A percentile compares a stretch with the other conserved stretches of the same genome.
phyloP scores from a whole-genome alignment of 2,113 vertebrate species.

The Cavia porcellus region DNA sequence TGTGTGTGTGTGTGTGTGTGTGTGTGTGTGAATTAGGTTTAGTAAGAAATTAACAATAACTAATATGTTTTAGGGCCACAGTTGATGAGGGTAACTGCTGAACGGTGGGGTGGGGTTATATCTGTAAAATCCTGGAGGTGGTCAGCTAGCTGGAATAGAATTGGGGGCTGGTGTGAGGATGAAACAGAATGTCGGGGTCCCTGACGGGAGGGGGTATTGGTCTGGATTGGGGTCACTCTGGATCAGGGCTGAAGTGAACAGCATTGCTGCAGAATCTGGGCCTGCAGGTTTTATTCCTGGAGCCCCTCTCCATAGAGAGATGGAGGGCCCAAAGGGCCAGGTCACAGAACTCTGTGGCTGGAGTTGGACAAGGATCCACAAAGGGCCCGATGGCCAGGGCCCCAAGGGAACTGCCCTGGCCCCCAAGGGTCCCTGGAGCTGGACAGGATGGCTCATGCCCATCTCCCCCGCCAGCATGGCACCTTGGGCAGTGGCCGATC shows the following conservation, averaged over 20 bases:
- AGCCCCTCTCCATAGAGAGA: neutral
- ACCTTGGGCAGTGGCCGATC: constrained; percentile 93
- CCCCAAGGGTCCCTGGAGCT: accelerated
- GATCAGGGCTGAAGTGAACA: neutral
- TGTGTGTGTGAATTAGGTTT: neutral
- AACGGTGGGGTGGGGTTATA: neutral
- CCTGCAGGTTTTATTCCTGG: neutral
- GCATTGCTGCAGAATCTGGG: accelerated
- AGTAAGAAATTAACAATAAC: neutral
- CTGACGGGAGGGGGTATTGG: too few relatives aligned
- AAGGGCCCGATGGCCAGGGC: neutral
- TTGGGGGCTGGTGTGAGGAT: neutral
- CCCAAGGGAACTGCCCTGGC: neutral
- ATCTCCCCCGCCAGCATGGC: constrained; percentile 87
- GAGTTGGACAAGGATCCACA: neutral
- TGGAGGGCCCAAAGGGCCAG: neutral
- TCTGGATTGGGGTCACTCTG: neutral
- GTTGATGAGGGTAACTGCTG: neutral
- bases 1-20: neutral
- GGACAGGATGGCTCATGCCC: accelerated
- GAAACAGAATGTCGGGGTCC: neutral
- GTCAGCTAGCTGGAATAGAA: neutral
- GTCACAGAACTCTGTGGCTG: neutral
- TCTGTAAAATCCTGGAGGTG: neutral
- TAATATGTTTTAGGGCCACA: neutral